Percentiles rank a stretch among this genome's conserved stretches.
These are phyloP conservation scores for Diogma glabrata DNA, from an alignment of 2,888 invertebrate species.

Conservation along the genomic window DNA sequence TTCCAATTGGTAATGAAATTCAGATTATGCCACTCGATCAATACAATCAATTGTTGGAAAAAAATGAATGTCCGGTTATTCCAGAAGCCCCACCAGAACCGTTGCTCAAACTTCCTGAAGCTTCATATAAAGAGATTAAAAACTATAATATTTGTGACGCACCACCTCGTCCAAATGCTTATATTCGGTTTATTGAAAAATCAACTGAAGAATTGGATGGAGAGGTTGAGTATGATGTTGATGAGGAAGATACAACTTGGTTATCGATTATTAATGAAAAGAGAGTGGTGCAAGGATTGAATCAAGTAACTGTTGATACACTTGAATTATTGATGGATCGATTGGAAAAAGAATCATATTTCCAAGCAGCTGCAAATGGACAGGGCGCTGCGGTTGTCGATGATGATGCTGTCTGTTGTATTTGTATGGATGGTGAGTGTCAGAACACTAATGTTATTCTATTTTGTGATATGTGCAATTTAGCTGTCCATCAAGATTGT, in stretches of 20 bases:
- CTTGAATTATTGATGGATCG: conserved; percentile 96
- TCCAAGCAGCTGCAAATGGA: conserved; percentile 66
- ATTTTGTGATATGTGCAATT: conserved; percentile 99
- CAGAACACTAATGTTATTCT: conserved; percentile 97
- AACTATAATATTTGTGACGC: conserved; percentile 74
- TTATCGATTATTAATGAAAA: conserved; percentile 77
- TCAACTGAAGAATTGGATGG: conserved; percentile 90
- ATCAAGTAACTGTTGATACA: conserved; percentile 73
- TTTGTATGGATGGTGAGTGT: conserved; percentile 98
- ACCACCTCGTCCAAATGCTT: conserved; percentile 73
- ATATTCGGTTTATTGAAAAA: conserved; percentile 89
- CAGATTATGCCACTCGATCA: conserved; percentile 60
- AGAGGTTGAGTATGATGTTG: conserved; percentile 91
- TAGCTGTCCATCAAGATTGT: conserved; percentile 98
- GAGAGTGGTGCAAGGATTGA: conserved; percentile 57
- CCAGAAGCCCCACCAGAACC: conserved; percentile 36
- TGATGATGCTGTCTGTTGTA: conserved; percentile 97
- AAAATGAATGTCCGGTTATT: conserved; percentile 30
- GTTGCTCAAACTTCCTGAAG: conserved; percentile 52
- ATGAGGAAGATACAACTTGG: conserved; percentile 97
- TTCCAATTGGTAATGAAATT: conserved; percentile 51
- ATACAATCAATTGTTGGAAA: conserved; percentile 32
- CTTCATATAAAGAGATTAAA: conserved; percentile 55
- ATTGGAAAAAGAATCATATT: conserved; percentile 94
- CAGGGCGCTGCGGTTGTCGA: conserved; percentile 72